phyloP scores from a whole-genome alignment of 2,888 invertebrate species.

The Synanthedon formicaeformis region DNA sequence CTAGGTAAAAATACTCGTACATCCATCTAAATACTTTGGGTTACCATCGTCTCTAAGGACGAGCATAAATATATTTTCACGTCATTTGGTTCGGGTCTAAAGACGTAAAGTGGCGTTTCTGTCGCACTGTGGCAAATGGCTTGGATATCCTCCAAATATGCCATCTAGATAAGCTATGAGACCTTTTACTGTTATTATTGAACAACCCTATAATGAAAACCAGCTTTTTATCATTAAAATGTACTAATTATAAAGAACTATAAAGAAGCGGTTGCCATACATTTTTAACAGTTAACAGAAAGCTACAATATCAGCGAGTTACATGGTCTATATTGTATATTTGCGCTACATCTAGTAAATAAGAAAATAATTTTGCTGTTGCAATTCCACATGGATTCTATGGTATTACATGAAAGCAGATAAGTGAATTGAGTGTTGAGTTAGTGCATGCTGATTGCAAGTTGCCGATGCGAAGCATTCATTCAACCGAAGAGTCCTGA shows the following conservation, averaged over 20 bases:
- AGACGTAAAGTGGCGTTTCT: slow-evolving; percentile 39
- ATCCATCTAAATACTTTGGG: not conserved
- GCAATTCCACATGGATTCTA: too few relatives aligned
- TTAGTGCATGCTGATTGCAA: not conserved
- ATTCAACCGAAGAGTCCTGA: not conserved
- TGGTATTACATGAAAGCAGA: too few relatives aligned
- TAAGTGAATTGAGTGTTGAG: too few relatives aligned
- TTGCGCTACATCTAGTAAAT: too few relatives aligned
- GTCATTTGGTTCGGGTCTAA: slow-evolving; percentile 52
- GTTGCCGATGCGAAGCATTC: not conserved
- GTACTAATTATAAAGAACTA: too few relatives aligned
- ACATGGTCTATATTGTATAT: too few relatives aligned
- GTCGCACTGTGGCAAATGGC: slow-evolving; percentile 53
- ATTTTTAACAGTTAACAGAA: too few relatives aligned
- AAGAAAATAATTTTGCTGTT: too few relatives aligned
- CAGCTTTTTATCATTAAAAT: not conserved
- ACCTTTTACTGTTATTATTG: slow-evolving; percentile 51
- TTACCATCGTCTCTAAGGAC: slow-evolving; percentile 9
- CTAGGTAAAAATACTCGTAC: not conserved
- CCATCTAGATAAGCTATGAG: slow-evolving; percentile 54
- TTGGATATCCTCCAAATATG: slow-evolving; percentile 60
- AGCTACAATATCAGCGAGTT: too few relatives aligned
- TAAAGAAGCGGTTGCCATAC: too few relatives aligned
- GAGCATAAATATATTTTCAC: slow-evolving; percentile 44
- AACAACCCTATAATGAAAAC: slow-evolving; percentile 14